phyloP scores from a whole-genome alignment of 2,888 invertebrate species.

The Apamea sordens region DNA sequence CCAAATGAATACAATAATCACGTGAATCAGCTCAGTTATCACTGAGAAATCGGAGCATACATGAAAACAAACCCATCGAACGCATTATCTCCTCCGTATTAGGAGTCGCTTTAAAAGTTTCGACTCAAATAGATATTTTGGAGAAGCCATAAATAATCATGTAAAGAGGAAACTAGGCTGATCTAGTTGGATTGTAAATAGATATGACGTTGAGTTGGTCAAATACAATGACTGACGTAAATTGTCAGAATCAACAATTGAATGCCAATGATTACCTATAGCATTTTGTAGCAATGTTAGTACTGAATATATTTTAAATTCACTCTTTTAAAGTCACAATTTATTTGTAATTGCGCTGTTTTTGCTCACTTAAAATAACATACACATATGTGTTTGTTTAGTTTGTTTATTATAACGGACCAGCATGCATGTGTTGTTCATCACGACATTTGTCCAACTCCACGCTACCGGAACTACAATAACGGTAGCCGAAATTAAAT shows the following conservation, averaged over 20 bases:
- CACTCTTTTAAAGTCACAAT: neutral
- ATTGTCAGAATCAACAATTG: slow-evolving; percentile 24
- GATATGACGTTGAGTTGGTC: neutral
- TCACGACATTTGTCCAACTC: neutral
- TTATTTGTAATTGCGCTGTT: neutral
- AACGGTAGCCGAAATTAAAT: slow-evolving; percentile 15
- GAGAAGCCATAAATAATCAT: neutral
- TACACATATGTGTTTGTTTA: neutral
- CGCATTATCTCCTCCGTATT: neutral
- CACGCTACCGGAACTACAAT: slow-evolving; percentile 8
- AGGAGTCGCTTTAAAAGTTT: neutral
- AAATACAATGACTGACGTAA: slow-evolving; percentile 10
- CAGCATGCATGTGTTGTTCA: neutral
- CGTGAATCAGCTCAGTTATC: neutral
- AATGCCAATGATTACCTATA: too few relatives aligned
- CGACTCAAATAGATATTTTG: neutral
- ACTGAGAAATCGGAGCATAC: neutral
- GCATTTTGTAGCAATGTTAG: neutral
- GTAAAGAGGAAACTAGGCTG: neutral
- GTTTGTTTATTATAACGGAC: neutral
- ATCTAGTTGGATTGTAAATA: slow-evolving; percentile 5
- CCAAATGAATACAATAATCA: neutral
- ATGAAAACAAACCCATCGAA: neutral
- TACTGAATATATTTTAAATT: slow-evolving; percentile 3
- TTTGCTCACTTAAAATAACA: neutral